These are phyloP conservation scores for Lasioglossum malachurum DNA, from an alignment of 2,888 invertebrate species.

Conservation along the genomic window DNA sequence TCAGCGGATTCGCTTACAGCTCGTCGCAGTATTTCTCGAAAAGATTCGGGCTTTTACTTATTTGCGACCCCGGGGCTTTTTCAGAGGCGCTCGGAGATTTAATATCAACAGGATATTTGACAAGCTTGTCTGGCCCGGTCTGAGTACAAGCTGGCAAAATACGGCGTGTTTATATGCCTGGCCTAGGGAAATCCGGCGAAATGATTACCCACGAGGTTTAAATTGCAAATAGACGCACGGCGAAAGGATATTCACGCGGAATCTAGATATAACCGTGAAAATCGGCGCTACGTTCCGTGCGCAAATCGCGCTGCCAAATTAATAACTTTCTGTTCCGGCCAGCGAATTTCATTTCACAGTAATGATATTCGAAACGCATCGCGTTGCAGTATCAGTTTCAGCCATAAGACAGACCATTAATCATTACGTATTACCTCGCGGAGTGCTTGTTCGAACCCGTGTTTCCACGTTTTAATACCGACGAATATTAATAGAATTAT, in stretches of 20 bases:
- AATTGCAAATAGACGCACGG: slow-evolving; percentile 59
- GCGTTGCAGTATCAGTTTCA: not conserved
- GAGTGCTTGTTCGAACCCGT: not conserved
- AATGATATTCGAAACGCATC: slow-evolving; percentile 2
- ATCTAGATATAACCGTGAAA: slow-evolving; percentile 30
- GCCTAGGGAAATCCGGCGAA: slow-evolving; percentile 47
- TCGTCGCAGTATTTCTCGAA: not conserved
- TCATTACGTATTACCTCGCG: not conserved
- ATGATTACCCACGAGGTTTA: slow-evolving; percentile 64
- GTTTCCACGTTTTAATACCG: not conserved
- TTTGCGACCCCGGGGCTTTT: slow-evolving; percentile 30
- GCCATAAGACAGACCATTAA: not conserved
- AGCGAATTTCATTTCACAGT: slow-evolving; percentile 15
- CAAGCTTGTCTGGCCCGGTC: slow-evolving; percentile 31
- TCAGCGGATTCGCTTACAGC: not conserved
- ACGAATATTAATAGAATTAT: slow-evolving; percentile 1
- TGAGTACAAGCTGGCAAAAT: slow-evolving; percentile 38
- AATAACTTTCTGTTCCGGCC: slow-evolving; percentile 29
- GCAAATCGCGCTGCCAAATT: slow-evolving; percentile 23
- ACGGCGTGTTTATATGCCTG: slow-evolving; percentile 35
- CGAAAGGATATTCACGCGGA: slow-evolving; percentile 14
- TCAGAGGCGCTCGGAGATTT: slow-evolving; percentile 44
- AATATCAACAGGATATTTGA: slow-evolving; percentile 60
- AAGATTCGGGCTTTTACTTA: slow-evolving; percentile 34
- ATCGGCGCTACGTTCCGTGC: slow-evolving; percentile 16